Evolutionary conservation across 2,797 vertebrate genomes (phyloP).

Genomic region (Emydoidea blandingii): DNA sequence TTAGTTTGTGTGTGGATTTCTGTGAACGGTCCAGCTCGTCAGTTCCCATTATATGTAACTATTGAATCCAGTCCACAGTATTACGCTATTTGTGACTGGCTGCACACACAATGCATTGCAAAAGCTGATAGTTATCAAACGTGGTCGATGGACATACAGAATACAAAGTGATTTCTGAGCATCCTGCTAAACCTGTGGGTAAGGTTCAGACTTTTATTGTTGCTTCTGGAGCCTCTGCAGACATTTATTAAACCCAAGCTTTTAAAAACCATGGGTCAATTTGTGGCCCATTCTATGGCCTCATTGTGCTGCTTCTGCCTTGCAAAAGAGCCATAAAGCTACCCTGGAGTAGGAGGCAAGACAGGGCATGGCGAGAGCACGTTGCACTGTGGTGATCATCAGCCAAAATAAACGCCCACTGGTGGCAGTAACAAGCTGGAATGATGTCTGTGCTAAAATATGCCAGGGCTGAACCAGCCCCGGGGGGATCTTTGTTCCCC

Average conservation of each 20-base stretch:
- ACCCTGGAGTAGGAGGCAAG: neutral
- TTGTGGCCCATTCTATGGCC: neutral
- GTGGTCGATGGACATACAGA: neutral
- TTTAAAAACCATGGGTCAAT: neutral
- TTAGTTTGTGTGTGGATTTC: conserved; percentile 81
- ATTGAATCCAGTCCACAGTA: conserved; percentile 53
- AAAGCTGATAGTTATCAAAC: conserved; percentile 1
- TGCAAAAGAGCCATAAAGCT: neutral
- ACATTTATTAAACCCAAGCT: conserved; percentile 11
- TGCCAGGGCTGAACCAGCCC: neutral
- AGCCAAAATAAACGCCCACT: neutral
- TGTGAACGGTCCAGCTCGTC: conserved; percentile 84
- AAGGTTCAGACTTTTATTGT: neutral
- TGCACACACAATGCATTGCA: neutral
- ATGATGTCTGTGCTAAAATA: conserved; percentile 1
- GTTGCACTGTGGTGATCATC: neutral
- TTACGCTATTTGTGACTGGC: conserved; percentile 36
- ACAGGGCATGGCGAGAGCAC: neutral
- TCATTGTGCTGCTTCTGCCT: neutral
- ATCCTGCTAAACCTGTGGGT: conserved; percentile 6
- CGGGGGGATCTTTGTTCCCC: neutral
- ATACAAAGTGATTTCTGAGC: neutral
- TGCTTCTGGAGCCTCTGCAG: neutral
- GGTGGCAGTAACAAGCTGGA: conserved; percentile 6
- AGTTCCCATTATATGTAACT: conserved; percentile 88